phyloP scores from a whole-genome alignment of 2,888 invertebrate genomes.

The Drosophila fulvimacula region DNA sequence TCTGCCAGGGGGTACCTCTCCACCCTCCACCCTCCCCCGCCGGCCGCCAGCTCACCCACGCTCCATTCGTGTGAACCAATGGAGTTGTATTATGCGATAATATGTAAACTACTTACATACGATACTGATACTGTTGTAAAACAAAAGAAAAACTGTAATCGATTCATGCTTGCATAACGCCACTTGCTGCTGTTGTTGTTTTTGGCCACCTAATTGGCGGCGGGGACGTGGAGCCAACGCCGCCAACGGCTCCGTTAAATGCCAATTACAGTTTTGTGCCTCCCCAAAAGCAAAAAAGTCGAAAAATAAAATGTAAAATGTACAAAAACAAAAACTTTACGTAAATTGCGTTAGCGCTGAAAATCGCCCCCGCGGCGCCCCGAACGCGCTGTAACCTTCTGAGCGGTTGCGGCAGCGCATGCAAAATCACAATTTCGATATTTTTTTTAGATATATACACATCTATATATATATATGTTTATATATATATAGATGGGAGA shows the following conservation, averaged over 20 bases:
- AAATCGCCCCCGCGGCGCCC: background rate
- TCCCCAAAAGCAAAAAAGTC: conserved; percentile 2
- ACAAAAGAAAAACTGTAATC: conserved; percentile 30
- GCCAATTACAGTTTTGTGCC: conserved; percentile 46
- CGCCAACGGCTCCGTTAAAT: conserved; percentile 33
- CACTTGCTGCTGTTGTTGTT: conserved; percentile 23
- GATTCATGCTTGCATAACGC: conserved; percentile 61
- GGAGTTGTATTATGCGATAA: conserved; percentile 48
- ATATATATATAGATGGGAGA: conserved; percentile 4
- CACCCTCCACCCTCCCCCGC: background rate
- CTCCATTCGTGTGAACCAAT: conserved; percentile 42
- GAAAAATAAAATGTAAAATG: background rate
- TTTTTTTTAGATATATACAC: background rate
- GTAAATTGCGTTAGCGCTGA: conserved; percentile 46
- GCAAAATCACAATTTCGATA: conserved; percentile 56
- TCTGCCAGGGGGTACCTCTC: background rate
- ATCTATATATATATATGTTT: too few relatives aligned
- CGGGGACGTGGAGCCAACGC: conserved; percentile 38
- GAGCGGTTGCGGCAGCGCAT: conserved; percentile 59
- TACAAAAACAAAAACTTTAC: conserved; percentile 20
- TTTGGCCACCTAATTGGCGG: conserved; percentile 34
- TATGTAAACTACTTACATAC: conserved; percentile 37
- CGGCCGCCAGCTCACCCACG: background rate
- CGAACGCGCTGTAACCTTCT: conserved; percentile 61
- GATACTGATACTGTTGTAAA: conserved; percentile 28